A percentile compares a stretch with the other conserved stretches of the same genome.
Conservation (phyloP, 2,888 invertebrate species). For the Lapara coniferarum region DNA sequence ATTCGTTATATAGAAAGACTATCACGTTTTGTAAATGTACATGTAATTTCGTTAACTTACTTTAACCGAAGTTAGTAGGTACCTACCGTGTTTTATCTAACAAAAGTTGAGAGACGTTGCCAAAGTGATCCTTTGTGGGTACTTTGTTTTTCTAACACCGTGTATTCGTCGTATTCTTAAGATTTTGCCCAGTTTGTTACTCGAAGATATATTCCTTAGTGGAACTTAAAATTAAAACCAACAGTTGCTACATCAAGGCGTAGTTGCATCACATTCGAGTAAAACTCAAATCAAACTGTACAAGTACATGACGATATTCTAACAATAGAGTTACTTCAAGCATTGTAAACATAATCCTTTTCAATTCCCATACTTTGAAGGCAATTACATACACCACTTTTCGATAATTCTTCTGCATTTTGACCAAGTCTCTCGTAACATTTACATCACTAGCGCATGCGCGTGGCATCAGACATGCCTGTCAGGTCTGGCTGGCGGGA, state of each 20-base stretch:
- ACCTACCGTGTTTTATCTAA: slow-evolving; percentile 4
- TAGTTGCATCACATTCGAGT: too few relatives aligned
- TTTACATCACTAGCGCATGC: not conserved
- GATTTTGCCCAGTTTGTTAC: not conserved
- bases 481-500: slow-evolving; percentile 71
- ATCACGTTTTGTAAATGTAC: slow-evolving; percentile 14
- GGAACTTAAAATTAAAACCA: not conserved
- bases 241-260: too few relatives aligned
- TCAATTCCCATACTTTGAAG: not conserved
- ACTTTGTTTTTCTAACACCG: not conserved
- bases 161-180: not conserved
- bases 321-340: too few relatives aligned
- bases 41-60: slow-evolving; percentile 26
- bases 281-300: too few relatives aligned
- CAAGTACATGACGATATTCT: too few relatives aligned
- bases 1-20: slow-evolving; percentile 1
- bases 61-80: slow-evolving; percentile 28
- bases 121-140: slow-evolving; percentile 14
- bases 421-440: slow-evolving; percentile 14
- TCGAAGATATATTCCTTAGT: not conserved
- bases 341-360: not conserved
- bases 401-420: not conserved
- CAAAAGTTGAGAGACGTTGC: slow-evolving; percentile 16
- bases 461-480: slow-evolving; percentile 48
- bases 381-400: not conserved